These are phyloP conservation scores for Eptatretus burgeri DNA, from an alignment of 2,113 vertebrate species.

Conservation along the genomic window DNA sequence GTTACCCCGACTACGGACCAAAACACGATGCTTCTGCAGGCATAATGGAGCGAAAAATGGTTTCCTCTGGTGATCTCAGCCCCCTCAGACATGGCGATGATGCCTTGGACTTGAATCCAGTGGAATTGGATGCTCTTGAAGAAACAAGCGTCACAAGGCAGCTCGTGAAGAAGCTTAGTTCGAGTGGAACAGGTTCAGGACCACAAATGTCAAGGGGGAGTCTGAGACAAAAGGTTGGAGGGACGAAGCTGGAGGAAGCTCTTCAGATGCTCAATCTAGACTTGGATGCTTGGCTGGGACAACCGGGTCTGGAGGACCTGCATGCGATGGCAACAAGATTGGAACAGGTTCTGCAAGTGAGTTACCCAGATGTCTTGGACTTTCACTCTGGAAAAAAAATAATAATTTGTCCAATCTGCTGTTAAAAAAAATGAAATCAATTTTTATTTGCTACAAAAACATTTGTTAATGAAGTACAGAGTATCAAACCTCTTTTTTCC, in stretches of 20 bases:
- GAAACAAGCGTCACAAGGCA: slow-evolving; percentile 56
- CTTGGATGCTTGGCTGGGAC: slow-evolving; percentile 47
- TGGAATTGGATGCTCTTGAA: slow-evolving; percentile 63
- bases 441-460: too few species aligned
- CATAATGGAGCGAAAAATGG: too few species aligned
- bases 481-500: too few species aligned
- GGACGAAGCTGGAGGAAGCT: slow-evolving; percentile 50
- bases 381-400: too few species aligned
- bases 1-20: too few species aligned
- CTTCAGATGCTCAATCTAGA: slow-evolving; percentile 45
- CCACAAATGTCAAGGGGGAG: slow-evolving; percentile 10
- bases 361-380: slow-evolving; percentile 11
- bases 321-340: slow-evolving; percentile 61
- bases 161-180: slow-evolving; percentile 63
- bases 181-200: slow-evolving; percentile 23
- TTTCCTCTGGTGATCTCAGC: too few species aligned
- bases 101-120: slow-evolving; percentile 49
- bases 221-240: background rate
- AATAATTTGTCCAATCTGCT: too few species aligned
- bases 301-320: slow-evolving; percentile 67
- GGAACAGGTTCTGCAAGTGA: slow-evolving; percentile 80
- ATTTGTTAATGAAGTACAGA: too few species aligned
- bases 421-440: too few species aligned
- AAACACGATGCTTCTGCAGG: too few species aligned
- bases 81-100: slow-evolving; percentile 21